These are phyloP conservation scores for Cremastinae sp. DNA, from an alignment of 2,888 invertebrate species.

Conservation along the genomic window DNA sequence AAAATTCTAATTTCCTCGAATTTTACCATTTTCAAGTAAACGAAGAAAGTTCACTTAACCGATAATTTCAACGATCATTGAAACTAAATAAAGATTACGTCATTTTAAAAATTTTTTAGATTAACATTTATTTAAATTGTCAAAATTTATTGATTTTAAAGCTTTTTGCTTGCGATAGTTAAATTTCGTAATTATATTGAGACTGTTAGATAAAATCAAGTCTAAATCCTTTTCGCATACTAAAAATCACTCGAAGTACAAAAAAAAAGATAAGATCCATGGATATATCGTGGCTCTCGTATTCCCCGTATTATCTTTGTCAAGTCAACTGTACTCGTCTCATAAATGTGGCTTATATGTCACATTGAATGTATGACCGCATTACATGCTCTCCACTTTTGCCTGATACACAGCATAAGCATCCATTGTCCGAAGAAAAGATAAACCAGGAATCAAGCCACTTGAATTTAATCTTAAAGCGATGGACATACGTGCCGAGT, in stretches of 20 bases:
- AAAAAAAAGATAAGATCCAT: conserved; percentile 16
- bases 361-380: background rate
- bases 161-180: too few species aligned
- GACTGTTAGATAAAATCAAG: background rate
- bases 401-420: background rate
- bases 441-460: conserved; percentile 40
- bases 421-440: conserved; percentile 13
- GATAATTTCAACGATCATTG: too few species aligned
- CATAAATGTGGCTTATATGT: conserved; percentile 38
- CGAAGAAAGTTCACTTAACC: too few species aligned
- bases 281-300: background rate
- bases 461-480: conserved; percentile 39
- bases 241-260: conserved; percentile 35
- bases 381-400: background rate
- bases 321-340: conserved; percentile 44
- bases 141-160: too few species aligned
- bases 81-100: too few species aligned
- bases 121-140: too few species aligned
- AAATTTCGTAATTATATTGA: too few species aligned
- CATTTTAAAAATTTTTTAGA: too few species aligned
- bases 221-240: background rate
- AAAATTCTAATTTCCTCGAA: conserved; percentile 13
- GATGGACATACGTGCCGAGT: conserved; percentile 23
- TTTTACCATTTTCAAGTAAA: background rate
- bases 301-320: conserved; percentile 40